These are phyloP conservation scores for Rhopilema esculentum DNA, from an alignment of 30 jellyfish, hydroid and myxozoan genomes.

Conservation along the genomic window DNA sequence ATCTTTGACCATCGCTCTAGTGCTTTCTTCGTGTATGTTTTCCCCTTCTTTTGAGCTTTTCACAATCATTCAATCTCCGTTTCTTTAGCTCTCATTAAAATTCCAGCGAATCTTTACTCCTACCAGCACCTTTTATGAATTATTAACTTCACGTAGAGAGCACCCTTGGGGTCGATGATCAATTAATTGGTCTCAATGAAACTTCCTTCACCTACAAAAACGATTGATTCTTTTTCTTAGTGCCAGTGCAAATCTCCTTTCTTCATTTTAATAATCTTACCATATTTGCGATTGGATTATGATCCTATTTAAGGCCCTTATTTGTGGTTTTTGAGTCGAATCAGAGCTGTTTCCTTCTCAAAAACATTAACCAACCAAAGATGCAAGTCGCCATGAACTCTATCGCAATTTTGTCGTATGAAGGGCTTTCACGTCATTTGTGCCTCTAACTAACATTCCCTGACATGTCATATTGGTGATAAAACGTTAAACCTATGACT, in stretches of 20 bases:
- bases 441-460: background rate
- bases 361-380: background rate
- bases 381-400: background rate
- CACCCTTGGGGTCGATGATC: constrained; percentile 13
- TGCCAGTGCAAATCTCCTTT: background rate
- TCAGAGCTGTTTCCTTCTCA: background rate
- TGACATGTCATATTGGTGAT: too few relatives aligned
- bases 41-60: too few relatives aligned
- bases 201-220: constrained; percentile 11
- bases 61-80: background rate
- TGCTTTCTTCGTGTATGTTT: too few relatives aligned
- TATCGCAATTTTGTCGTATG: background rate
- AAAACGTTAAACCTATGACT: too few relatives aligned
- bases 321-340: background rate
- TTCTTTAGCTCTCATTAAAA: background rate
- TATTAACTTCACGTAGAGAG: background rate
- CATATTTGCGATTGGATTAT: background rate
- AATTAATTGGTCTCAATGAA: background rate
- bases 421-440: background rate
- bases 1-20: too few relatives aligned
- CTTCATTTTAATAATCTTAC: background rate
- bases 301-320: background rate
- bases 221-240: background rate
- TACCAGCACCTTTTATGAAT: background rate
- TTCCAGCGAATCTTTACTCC: background rate